Evolutionary conservation across 2,888 invertebrate species (phyloP).

Genomic region (Mesochorus sp.): DNA sequence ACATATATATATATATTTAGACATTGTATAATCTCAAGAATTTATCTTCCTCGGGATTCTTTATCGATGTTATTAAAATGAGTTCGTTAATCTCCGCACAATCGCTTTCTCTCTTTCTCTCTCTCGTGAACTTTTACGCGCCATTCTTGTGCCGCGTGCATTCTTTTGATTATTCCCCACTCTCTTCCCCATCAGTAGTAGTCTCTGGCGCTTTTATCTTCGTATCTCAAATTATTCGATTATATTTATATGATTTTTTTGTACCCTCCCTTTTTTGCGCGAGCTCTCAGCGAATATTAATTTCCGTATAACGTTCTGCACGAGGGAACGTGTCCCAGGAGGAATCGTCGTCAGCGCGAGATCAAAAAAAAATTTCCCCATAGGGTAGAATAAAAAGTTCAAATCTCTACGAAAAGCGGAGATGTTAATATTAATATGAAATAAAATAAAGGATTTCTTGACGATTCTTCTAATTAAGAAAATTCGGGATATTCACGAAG

Average conservation of each 20-base stretch:
- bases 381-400: conserved; percentile 31
- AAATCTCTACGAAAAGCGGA: conserved; percentile 35
- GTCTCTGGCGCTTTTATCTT: too few relatives aligned
- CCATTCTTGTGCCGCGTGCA: too few relatives aligned
- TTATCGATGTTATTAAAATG: conserved; percentile 44
- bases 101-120: background rate
- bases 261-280: background rate
- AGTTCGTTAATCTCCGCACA: background rate
- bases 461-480: conserved; percentile 55
- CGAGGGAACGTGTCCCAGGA: conserved; percentile 50
- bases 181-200: too few relatives aligned
- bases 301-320: conserved; percentile 45
- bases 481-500: too few relatives aligned
- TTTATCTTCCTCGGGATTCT: conserved; percentile 41
- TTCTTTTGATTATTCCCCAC: too few relatives aligned
- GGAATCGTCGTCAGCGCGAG: conserved; percentile 40
- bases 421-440: conserved; percentile 62
- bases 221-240: too few relatives aligned
- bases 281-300: conserved; percentile 46
- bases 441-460: conserved; percentile 70
- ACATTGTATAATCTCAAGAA: background rate
- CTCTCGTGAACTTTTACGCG: background rate
- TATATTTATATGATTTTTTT: background rate
- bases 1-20: background rate
- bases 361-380: conserved; percentile 40